Evolutionary conservation across 2,797 vertebrate genomes (phyloP), one percentile per base, ranked within the genome.

Genomic region (Apogon hyalosoma): DNA sequence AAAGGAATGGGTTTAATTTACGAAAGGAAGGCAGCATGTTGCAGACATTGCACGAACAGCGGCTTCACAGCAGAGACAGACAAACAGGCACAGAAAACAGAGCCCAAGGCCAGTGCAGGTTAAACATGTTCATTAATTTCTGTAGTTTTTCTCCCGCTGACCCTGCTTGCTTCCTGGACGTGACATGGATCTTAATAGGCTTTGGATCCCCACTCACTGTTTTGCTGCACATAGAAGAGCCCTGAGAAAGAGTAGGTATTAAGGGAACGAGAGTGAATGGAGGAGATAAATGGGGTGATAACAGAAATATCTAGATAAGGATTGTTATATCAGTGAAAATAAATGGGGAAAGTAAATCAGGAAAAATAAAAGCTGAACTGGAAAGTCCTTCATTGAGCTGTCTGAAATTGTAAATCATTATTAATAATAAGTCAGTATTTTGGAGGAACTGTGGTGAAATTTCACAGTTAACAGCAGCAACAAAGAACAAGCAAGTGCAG

Each of bases 101-200:
- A 38, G 61, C 86, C 70, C 21, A 1, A 59, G 81, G 88, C 67
- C 73, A 56, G 68, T 0, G n/a, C 81, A 82, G 77, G 87, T 90
- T 91, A 86, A 90, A 55, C 85, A 85, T 85, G 88, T 89, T 85
- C 86, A 90, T 90, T 89, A 73, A 85, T 90, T 86, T 89, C 76
- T 76, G 74, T 67, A 62, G 72, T 82, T 78, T 86, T 70, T 80
- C 64, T 80, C 81, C 82, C 42, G 56, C 80, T 69, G 77, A 85
- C 72, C 67, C 45, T 33, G 81, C 74, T 77, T 6, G 68, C 58
- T 80, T 84, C 77, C 82, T 67, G 77, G 79, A 91, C 78, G 86
- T 90, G 88, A 76, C 21, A 8, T 41, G 84, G 81, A 77, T 90
- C 67, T 64, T 85, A 87, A 92, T 86, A 46, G 66, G 77, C 72